Evolutionary conservation across 2,888 invertebrate genomes (phyloP).

Genomic region (Agapostemon virescens): DNA sequence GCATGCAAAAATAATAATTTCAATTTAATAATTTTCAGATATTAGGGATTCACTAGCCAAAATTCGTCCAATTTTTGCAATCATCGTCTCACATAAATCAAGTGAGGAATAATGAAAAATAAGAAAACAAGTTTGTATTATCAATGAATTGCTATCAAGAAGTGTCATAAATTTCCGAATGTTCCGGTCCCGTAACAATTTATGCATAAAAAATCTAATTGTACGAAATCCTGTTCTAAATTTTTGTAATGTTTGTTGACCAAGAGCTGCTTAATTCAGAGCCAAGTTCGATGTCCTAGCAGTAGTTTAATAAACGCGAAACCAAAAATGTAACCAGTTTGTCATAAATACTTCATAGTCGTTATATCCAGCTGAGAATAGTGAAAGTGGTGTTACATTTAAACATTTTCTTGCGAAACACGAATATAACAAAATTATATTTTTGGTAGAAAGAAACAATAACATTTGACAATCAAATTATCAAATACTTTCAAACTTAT

Average conservation of each 20-base stretch:
- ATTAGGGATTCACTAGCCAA: too few species aligned
- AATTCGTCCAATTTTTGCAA: too few species aligned
- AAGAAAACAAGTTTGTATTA: too few species aligned
- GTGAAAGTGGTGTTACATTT: background rate
- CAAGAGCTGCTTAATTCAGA: background rate
- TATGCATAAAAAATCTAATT: background rate
- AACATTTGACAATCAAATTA: background rate
- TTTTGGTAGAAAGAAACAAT: background rate
- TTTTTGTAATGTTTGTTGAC: background rate
- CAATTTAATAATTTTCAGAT: too few species aligned
- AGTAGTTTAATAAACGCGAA: background rate
- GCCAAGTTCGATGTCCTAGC: background rate
- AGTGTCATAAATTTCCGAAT: background rate
- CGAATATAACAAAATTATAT: background rate
- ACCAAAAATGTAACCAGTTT: background rate
- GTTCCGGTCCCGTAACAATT: background rate
- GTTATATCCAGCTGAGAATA: slow-evolving; percentile 3
- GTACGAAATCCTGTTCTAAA: background rate
- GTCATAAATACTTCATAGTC: background rate
- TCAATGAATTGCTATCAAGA: too few species aligned
- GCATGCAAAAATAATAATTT: too few species aligned
- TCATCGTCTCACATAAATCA: too few species aligned
- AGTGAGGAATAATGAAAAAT: background rate
- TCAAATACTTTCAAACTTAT: too few species aligned
- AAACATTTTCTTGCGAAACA: background rate